phyloP scores from a whole-genome alignment of 2,888 invertebrate genomes.

The Drosophila vallismaia region DNA sequence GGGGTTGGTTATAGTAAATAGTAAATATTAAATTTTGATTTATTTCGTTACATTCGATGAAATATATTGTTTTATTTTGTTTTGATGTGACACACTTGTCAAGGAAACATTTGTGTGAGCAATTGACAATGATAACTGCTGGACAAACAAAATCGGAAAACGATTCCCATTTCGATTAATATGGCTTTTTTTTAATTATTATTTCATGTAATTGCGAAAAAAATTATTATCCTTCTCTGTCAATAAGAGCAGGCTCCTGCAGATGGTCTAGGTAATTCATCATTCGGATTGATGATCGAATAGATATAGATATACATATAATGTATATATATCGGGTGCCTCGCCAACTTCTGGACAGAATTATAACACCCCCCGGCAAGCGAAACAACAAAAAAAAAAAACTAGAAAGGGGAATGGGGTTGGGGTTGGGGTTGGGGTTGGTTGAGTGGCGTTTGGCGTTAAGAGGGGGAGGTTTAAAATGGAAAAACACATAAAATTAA shows the following conservation, averaged over 20 bases:
- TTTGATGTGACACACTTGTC: not conserved
- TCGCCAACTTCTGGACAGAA: conserved; percentile 25
- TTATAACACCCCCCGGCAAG: conserved; percentile 21
- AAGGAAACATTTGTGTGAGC: not conserved
- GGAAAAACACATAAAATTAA: conserved; percentile 67
- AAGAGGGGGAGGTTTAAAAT: conserved; percentile 31
- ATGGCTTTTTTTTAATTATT: too few species aligned
- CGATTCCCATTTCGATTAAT: too few species aligned
- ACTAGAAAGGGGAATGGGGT: conserved; percentile 12
- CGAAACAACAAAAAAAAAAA: conserved; percentile 14
- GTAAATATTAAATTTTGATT: not conserved
- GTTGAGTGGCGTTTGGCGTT: conserved; percentile 27
- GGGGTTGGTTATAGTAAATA: too few species aligned
- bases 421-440: conserved; percentile 9
- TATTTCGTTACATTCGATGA: not conserved
- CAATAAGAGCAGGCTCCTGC: too few species aligned
- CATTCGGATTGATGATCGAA: conserved; percentile 2
- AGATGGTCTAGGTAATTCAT: not conserved
- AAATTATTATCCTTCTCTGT: too few species aligned
- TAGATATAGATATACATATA: not conserved
- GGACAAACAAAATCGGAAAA: too few species aligned
- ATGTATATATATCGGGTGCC: not conserved
- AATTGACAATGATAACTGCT: not conserved
- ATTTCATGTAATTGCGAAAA: too few species aligned
- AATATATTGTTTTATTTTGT: not conserved